Percentiles rank a stretch among this genome's conserved stretches.
phyloP scores from a whole-genome alignment of 2,888 invertebrate genomes.

The Nebria salina region DNA sequence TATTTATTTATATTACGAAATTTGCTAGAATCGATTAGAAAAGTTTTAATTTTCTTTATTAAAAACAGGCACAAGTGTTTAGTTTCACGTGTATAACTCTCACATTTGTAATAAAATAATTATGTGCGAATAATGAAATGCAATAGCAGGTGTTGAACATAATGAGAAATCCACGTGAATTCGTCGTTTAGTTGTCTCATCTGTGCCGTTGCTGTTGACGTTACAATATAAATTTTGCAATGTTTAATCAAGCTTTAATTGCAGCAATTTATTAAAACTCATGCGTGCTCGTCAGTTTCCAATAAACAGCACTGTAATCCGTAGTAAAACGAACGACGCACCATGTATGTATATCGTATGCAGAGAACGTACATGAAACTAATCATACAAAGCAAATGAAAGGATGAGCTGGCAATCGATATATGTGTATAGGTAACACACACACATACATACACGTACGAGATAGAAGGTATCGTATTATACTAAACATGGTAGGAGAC shows the following conservation, averaged over 20 bases:
- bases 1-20: too few species aligned
- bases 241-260: constrained; percentile 49
- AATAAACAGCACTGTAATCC: constrained; percentile 47
- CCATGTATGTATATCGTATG: constrained; percentile 3
- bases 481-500: constrained; percentile 20
- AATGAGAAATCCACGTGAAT: constrained; percentile 42
- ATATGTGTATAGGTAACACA: constrained; percentile 11
- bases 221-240: constrained; percentile 40
- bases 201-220: constrained; percentile 26
- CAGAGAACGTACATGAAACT: neutral
- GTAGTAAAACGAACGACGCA: constrained; percentile 41
- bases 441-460: constrained; percentile 18
- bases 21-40: too few species aligned
- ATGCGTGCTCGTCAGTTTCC: constrained; percentile 48
- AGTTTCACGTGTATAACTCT: too few species aligned
- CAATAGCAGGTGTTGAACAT: neutral
- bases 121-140: too few species aligned
- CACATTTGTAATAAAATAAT: too few species aligned
- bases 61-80: too few species aligned
- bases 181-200: neutral
- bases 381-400: constrained; percentile 3
- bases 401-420: neutral
- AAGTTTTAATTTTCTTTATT: too few species aligned
- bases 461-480: constrained; percentile 28
- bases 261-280: constrained; percentile 49